A percentile compares a stretch with the other conserved stretches of the same genome.
phyloP scores from a whole-genome alignment of 2,888 invertebrate genomes.

The Electrophaes corylata region DNA sequence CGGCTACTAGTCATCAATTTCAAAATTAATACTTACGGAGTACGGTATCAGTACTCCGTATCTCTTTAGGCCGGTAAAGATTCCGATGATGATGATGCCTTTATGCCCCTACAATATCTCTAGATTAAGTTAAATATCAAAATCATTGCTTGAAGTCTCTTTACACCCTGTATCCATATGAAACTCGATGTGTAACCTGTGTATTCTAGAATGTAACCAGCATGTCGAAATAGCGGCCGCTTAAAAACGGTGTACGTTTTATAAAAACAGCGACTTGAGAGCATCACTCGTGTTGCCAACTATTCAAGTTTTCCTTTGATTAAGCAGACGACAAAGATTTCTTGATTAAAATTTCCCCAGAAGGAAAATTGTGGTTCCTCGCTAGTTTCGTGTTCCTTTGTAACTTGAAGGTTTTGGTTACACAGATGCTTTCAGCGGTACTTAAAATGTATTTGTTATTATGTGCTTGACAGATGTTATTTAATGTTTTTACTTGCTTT shows the following conservation, averaged over 20 bases:
- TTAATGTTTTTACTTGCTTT: not conserved
- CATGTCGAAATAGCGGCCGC: not conserved
- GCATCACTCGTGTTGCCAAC: slow-evolving; percentile 45
- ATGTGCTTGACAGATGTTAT: slow-evolving; percentile 4
- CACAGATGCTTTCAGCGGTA: slow-evolving; percentile 41
- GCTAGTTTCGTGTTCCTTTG: slow-evolving; percentile 51
- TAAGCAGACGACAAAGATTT: slow-evolving; percentile 64
- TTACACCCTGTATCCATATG: no score
- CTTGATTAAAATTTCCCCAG: slow-evolving; percentile 69
- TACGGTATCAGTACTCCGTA: no score
- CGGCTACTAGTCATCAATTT: no score
- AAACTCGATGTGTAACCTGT: no score
- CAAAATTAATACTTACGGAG: no score
- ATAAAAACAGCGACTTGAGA: not conserved
- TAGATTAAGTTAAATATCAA: no score
- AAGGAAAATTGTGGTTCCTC: slow-evolving; percentile 48
- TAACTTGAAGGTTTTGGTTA: slow-evolving; percentile 53
- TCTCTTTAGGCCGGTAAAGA: no score
- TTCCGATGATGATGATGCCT: no score
- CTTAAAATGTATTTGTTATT: slow-evolving; percentile 37
- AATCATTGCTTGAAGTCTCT: no score
- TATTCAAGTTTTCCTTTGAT: slow-evolving; percentile 70
- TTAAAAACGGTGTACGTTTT: not conserved
- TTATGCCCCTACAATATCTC: no score
- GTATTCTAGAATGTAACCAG: no score